Percentiles rank a stretch among this genome's conserved stretches.
Conservation (phyloP, 2,113 vertebrate genomes). For the Cyprinodon tularosa region DNA sequence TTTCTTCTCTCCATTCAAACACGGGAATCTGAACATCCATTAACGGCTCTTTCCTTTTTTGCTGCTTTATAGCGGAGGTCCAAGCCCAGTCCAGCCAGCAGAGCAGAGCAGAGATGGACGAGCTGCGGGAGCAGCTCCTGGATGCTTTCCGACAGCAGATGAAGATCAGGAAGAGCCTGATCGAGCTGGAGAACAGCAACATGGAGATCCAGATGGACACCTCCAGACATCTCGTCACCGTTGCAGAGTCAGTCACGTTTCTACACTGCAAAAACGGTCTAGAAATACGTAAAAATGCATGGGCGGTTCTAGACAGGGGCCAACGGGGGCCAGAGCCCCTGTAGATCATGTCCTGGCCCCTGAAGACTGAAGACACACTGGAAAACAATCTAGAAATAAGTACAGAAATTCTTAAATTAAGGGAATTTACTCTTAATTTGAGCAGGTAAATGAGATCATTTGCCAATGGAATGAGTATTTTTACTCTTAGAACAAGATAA, state of each 20-base stretch:
- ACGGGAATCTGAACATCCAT: background rate
- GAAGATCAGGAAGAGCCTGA: slow-evolving; percentile 84
- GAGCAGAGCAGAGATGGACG: slow-evolving; percentile 81
- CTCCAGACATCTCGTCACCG: slow-evolving; percentile 85
- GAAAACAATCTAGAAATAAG: too few species aligned
- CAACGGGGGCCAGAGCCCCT: too few species aligned
- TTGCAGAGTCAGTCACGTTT: slow-evolving; percentile 80
- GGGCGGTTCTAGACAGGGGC: too few species aligned
- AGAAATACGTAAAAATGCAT: too few species aligned
- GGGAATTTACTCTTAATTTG: too few species aligned
- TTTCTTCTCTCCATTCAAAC: background rate
- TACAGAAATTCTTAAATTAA: too few species aligned
- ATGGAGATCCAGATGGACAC: slow-evolving; percentile 88
- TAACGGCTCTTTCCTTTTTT: background rate
- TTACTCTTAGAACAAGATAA: too few species aligned
- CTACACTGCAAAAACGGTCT: too few species aligned
- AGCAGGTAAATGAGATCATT: too few species aligned
- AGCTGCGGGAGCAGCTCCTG: slow-evolving; percentile 85
- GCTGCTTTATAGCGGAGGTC: slow-evolving; percentile 81
- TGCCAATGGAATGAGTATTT: too few species aligned
- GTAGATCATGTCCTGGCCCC: too few species aligned
- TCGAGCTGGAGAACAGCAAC: slow-evolving; percentile 88
- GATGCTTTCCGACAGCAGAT: slow-evolving; percentile 87
- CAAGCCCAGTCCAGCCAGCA: slow-evolving; percentile 82
- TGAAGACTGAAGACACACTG: too few species aligned